Evolutionary conservation across 2,113 vertebrate genomes (phyloP).

Genomic region (Entelurus aequoreus): DNA sequence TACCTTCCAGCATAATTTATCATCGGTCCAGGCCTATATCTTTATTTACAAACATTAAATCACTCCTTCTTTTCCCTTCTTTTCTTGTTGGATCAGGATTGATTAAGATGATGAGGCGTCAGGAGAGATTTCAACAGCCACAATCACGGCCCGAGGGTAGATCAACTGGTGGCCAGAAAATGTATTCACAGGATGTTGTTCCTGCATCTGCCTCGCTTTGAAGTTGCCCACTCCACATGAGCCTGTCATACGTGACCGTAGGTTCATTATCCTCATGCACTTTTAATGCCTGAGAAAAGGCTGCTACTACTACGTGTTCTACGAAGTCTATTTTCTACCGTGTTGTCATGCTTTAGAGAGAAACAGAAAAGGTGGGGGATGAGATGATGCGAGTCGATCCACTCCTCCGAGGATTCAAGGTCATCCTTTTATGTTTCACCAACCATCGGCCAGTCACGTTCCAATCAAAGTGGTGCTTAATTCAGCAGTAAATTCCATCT

Average conservation of each 20-base stretch:
- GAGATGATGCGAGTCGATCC: slow-evolving; percentile 56
- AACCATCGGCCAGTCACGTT: slow-evolving; percentile 67
- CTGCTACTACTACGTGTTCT: slow-evolving; percentile 8
- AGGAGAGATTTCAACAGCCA: slow-evolving; percentile 67
- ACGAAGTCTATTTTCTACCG: slow-evolving; percentile 10
- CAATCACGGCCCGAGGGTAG: slow-evolving; percentile 73
- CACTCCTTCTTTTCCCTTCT: not conserved
- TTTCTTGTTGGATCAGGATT: slow-evolving; percentile 46
- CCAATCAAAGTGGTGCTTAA: slow-evolving; percentile 70
- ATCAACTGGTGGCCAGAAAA: slow-evolving; percentile 74
- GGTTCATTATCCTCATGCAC: slow-evolving; percentile 39
- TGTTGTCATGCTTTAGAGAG: slow-evolving; percentile 13
- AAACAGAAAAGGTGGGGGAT: slow-evolving; percentile 13
- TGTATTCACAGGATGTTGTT: slow-evolving; percentile 73
- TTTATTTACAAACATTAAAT: no score
- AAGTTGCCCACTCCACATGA: slow-evolving; percentile 71
- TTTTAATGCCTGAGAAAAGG: slow-evolving; percentile 33
- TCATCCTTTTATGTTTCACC: slow-evolving; percentile 75
- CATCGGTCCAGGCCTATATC: no score
- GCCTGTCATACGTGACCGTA: slow-evolving; percentile 69
- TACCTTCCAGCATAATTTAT: no score
- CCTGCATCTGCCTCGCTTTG: slow-evolving; percentile 73
- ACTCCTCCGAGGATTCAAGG: slow-evolving; percentile 70
- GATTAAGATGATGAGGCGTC: slow-evolving; percentile 66
- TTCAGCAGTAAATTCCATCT: slow-evolving; percentile 69